Percentiles rank a stretch among this genome's conserved stretches.
phyloP scores from a whole-genome alignment of 1,140 invertebrate genomes.

The Diploscapter pachys region DNA sequence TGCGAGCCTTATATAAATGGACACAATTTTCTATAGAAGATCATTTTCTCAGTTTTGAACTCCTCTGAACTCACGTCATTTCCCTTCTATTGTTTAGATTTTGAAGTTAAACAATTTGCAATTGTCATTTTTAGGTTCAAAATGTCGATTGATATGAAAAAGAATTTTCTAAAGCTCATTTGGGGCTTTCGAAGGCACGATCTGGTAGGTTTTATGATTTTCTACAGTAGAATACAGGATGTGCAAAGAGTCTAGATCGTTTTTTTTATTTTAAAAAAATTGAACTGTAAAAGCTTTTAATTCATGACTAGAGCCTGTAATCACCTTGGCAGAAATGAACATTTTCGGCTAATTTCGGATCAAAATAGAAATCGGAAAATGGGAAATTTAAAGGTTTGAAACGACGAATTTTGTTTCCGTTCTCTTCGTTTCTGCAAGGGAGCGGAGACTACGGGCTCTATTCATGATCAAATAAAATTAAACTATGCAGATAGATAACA shows the following conservation, averaged over 20 bases:
- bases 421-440: too few relatives aligned
- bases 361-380: neutral
- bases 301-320: neutral
- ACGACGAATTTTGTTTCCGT: too few relatives aligned
- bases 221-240: neutral
- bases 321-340: too few relatives aligned
- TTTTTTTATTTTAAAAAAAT: neutral
- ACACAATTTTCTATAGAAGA: too few relatives aligned
- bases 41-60: too few relatives aligned
- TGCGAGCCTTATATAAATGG: too few relatives aligned
- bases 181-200: conserved; percentile 33
- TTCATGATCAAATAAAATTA: conserved; percentile 1
- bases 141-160: conserved; percentile 41
- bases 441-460: neutral
- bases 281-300: neutral
- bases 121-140: conserved; percentile 4
- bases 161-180: conserved; percentile 39
- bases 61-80: too few relatives aligned
- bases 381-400: neutral
- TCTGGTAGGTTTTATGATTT: conserved; percentile 27
- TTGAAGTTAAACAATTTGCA: too few relatives aligned
- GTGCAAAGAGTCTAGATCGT: neutral
- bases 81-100: too few relatives aligned
- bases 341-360: too few relatives aligned
- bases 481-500: neutral